A percentile compares a stretch with the other conserved stretches of the same genome.
These are phyloP conservation scores for Pagetopsis macropterus DNA, from an alignment of 2,797 vertebrate species.

Conservation along the genomic window DNA sequence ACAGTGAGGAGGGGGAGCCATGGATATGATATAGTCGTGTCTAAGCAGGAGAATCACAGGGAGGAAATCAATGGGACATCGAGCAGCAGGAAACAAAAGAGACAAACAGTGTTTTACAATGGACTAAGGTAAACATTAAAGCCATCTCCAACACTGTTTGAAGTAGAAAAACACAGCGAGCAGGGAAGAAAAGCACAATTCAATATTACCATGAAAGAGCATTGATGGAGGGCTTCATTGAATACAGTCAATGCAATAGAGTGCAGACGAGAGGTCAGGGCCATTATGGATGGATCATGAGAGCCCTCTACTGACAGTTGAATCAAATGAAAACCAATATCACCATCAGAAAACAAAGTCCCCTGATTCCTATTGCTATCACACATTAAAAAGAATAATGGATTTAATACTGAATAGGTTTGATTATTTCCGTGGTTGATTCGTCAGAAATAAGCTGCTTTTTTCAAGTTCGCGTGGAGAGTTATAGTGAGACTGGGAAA, in stretches of 20 bases:
- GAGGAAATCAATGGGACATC: slow-evolving; percentile 54
- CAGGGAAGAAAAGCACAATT: slow-evolving; percentile 30
- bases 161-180: slow-evolving; percentile 23
- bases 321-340: slow-evolving; percentile 59
- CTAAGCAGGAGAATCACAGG: slow-evolving; percentile 12
- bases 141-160: slow-evolving; percentile 34
- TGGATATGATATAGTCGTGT: slow-evolving; percentile 19
- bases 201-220: slow-evolving; percentile 54
- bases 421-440: slow-evolving; percentile 40
- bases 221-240: slow-evolving; percentile 48
- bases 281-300: slow-evolving; percentile 65
- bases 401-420: slow-evolving; percentile 30
- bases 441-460: slow-evolving; percentile 43
- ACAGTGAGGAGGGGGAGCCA: slow-evolving; percentile 2
- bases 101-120: slow-evolving; percentile 27
- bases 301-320: slow-evolving; percentile 76
- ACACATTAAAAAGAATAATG: slow-evolving; percentile 40
- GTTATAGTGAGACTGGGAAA: slow-evolving; percentile 18
- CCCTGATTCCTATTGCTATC: slow-evolving; percentile 15
- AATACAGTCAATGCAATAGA: slow-evolving; percentile 40
- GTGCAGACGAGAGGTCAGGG: slow-evolving; percentile 60
- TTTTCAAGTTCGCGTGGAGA: slow-evolving; percentile 11
- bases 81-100: slow-evolving; percentile 45
- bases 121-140: slow-evolving; percentile 36
- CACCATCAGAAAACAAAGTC: slow-evolving; percentile 31